Base-by-base conservation (phyloP, 1,140 invertebrate genomes). In the Drosophila tropicalis region DNA sequence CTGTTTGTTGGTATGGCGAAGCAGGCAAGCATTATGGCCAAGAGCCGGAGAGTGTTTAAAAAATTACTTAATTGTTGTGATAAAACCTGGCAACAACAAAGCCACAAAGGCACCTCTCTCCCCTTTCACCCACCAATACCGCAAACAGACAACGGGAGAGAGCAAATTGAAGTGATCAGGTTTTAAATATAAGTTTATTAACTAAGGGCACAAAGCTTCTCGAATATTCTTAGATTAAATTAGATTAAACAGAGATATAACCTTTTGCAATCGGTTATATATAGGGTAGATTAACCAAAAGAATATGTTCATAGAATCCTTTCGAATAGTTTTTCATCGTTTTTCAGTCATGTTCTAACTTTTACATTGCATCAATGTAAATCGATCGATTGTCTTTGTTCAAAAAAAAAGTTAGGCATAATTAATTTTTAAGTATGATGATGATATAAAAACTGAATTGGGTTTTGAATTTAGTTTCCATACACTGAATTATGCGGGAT, bases 61-160 rank as follows among this genome's bases (percentile, higher is more conserved):
- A 89, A 89, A 89, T 89, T 89, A 89, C 84, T 89, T 89, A 89
- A 89, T 89, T 89, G 85, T 87, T 81, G 84, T 79, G 84, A 81
- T 89, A 90, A 29, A 89, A 89, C 68, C 7, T 81, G 80, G 75
- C 78, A 67, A 83, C 82, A 58, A 63, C 68, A 54, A 63, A 55
- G 60, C 67, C 10, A 56, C 58, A 22, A n/a, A n/a, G n/a, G n/a
- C 32, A 60, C 61, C 51, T 15, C 36, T 61, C 29, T 5, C 29
- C 25, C 77, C 79, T 4, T 25, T 25, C 29, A 29, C 29, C 29
- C 29, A 29, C 29, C 5, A 29, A 29, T 1, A 29, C 6, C 29
- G 6, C 22, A 4, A 25, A 25, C 22, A 25, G 3, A 25, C 22
- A 25, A 25, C 29, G 29, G 77, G 65, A 87, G 61, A 51, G 15